These are phyloP conservation scores for Hoplostethus mediterraneus DNA, from an alignment of 2,797 vertebrate genomes.

Conservation along the genomic window DNA sequence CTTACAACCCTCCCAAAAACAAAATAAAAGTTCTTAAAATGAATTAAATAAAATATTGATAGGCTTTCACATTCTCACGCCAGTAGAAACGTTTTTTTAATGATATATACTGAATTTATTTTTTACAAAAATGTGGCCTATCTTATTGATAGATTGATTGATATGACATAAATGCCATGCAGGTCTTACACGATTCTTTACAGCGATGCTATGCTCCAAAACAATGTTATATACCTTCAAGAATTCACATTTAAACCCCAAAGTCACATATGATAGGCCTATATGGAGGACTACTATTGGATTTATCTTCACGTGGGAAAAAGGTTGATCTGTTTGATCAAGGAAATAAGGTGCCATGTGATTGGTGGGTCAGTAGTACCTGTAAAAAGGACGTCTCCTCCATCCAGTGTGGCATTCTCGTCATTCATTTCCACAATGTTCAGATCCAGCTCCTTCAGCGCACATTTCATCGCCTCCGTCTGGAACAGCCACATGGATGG, in stretches of 20 bases:
- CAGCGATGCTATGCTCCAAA: neutral
- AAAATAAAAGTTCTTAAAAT: too few relatives aligned
- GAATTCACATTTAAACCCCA: neutral
- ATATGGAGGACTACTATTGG: too few relatives aligned
- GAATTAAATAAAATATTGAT: too few relatives aligned
- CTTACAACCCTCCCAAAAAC: neutral
- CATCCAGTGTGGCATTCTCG: constrained; percentile 93
- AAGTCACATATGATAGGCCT: neutral
- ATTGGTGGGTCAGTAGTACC: constrained; percentile 77
- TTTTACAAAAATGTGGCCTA: too few relatives aligned
- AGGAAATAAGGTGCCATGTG: neutral
- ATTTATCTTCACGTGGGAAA: too few relatives aligned
- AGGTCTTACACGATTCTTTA: neutral
- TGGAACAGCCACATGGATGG: constrained; percentile 67
- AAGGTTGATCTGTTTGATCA: neutral
- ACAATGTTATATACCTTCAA: neutral
- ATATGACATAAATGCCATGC: neutral
- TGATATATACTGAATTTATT: too few relatives aligned
- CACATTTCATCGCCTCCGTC: constrained; percentile 90
- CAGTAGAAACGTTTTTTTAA: too few relatives aligned
- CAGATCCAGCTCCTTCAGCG: constrained; percentile 89
- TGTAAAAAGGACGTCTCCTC: constrained; percentile 98
- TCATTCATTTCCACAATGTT: constrained; percentile 96
- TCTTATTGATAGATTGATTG: too few relatives aligned
- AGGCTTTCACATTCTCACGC: too few relatives aligned